Evolutionary conservation across 2,888 invertebrate species (phyloP).

Genomic region (Atethmia centrago): DNA sequence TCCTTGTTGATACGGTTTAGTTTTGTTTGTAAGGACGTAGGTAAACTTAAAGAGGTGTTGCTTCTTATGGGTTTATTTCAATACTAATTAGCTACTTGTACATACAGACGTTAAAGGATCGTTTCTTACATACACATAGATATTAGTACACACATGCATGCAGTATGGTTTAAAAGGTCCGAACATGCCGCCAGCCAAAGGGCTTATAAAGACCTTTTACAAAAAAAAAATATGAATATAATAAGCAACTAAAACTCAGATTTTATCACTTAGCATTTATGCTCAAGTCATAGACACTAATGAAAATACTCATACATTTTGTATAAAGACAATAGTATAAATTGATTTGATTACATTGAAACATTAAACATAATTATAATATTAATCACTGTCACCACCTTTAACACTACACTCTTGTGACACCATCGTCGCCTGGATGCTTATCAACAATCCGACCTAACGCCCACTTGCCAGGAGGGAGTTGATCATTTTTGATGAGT

Average conservation of each 20-base stretch:
- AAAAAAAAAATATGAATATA: neutral
- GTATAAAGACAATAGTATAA: neutral
- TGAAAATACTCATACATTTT: neutral
- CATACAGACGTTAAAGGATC: neutral
- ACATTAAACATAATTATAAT: neutral
- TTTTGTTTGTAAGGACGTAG: too few species aligned
- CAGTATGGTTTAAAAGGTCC: neutral
- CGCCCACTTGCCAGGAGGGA: neutral
- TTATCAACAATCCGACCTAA: neutral
- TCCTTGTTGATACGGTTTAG: too few species aligned
- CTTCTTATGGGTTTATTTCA: neutral
- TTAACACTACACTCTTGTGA: conserved; percentile 3
- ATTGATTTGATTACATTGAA: neutral
- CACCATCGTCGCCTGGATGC: neutral
- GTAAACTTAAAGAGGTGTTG: too few species aligned
- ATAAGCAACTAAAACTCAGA: neutral
- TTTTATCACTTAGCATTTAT: neutral
- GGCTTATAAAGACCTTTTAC: neutral
- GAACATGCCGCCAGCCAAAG: conserved; percentile 9
- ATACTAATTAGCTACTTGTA: neutral
- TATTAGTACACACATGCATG: neutral
- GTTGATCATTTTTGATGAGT: neutral
- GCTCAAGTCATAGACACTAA: conserved; percentile 2
- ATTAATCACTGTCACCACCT: conserved; percentile 5
- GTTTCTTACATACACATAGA: neutral